Evolutionary conservation across 2,113 vertebrate genomes (phyloP).

Genomic region (Sturnus vulgaris): DNA sequence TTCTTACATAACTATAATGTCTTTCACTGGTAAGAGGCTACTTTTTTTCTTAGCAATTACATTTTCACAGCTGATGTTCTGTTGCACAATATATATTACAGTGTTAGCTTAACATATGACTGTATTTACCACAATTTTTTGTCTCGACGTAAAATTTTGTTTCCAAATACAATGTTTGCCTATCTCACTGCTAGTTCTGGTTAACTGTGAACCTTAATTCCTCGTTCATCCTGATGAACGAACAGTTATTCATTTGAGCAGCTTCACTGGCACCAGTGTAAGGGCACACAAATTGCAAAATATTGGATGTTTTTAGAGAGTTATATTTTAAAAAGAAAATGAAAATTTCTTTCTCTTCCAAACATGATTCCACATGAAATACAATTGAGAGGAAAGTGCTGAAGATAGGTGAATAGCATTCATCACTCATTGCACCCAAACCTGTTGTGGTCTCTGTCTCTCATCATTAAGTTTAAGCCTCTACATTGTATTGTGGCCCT

Average conservation of each 20-base stretch:
- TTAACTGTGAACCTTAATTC: not conserved
- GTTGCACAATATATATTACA: not conserved
- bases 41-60: not conserved
- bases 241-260: not conserved
- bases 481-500: not conserved
- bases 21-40: not conserved
- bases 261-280: not conserved
- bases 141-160: not conserved
- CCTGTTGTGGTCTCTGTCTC: not conserved
- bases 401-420: not conserved
- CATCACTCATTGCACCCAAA: not conserved
- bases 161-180: not conserved
- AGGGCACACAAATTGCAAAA: not conserved
- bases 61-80: not conserved
- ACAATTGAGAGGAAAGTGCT: not conserved
- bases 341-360: not conserved
- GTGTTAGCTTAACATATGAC: not conserved
- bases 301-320: not conserved
- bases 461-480: not conserved
- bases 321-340: not conserved
- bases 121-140: not conserved
- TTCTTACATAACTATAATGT: not conserved
- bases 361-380: not conserved
- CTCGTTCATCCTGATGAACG: not conserved
- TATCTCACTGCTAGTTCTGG: not conserved